Evolutionary conservation across 35 echinoderm and acorn worm genomes (phyloP).

Genomic region (Ophiothrix spiculata): DNA sequence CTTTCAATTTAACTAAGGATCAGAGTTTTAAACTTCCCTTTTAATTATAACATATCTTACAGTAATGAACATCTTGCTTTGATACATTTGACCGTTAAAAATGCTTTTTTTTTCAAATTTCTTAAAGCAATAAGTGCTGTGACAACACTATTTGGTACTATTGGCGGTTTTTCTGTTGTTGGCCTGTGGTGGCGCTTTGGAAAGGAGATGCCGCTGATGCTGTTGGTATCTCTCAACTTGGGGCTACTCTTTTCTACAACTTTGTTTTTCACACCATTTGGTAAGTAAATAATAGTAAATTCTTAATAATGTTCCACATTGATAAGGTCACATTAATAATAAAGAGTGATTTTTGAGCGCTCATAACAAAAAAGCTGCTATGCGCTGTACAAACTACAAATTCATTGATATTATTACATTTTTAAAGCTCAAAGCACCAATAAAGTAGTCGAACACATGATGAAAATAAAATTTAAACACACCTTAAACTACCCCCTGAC

Average conservation of each 20-base stretch:
- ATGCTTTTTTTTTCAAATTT: neutral
- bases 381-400: no score
- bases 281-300: slow-evolving; percentile 48
- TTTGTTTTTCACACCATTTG: slow-evolving; percentile 86
- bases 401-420: no score
- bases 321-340: no score
- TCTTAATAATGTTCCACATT: no score
- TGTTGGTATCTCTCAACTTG: slow-evolving; percentile 44
- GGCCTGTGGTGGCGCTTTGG: slow-evolving; percentile 82
- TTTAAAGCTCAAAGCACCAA: no score
- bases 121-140: slow-evolving; percentile 43
- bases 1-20: no score
- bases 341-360: no score
- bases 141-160: slow-evolving; percentile 30
- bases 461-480: no score
- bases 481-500: no score
- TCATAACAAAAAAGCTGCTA: no score
- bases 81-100: neutral
- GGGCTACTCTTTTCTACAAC: slow-evolving; percentile 64
- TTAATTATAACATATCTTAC: neutral
- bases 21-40: neutral
- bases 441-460: no score
- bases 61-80: neutral
- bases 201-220: slow-evolving; percentile 34
- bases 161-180: slow-evolving; percentile 46